Percentiles rank a stretch among this genome's conserved stretches.
phyloP scores from a whole-genome alignment of 2,888 invertebrate genomes.

The Tachina grossa region DNA sequence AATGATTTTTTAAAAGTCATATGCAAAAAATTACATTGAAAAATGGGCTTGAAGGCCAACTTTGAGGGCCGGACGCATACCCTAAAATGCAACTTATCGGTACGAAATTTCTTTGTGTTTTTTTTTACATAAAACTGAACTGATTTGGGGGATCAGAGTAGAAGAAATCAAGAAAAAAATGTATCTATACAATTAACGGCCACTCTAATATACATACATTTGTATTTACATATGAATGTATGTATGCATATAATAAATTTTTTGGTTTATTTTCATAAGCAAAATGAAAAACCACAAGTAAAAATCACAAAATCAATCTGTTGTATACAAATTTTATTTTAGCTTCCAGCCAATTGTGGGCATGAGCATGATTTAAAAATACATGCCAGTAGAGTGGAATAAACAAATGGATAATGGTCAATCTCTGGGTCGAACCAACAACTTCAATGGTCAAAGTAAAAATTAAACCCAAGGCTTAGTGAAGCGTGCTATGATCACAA shows the following conservation, averaged over 20 bases:
- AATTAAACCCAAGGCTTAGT: conserved; percentile 62
- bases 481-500: conserved; percentile 64
- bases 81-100: no score
- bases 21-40: no score
- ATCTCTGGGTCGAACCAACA: conserved; percentile 52
- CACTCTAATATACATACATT: no score
- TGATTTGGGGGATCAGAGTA: no score
- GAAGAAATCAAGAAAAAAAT: no score
- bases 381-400: conserved; percentile 48
- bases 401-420: conserved; percentile 50
- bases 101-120: no score
- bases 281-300: conserved; percentile 46
- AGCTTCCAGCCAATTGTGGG: conserved; percentile 36
- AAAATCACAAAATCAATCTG: conserved; percentile 56
- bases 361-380: conserved; percentile 6
- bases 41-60: no score
- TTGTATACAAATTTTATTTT: conserved; percentile 59
- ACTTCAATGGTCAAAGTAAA: conserved; percentile 35
- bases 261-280: neutral
- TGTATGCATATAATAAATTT: neutral
- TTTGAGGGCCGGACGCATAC: no score
- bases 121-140: no score
- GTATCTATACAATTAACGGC: no score
- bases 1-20: no score
- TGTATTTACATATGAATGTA: neutral